Conservation (phyloP, 2,888 invertebrate species). For the Hemithea aestivaria region DNA sequence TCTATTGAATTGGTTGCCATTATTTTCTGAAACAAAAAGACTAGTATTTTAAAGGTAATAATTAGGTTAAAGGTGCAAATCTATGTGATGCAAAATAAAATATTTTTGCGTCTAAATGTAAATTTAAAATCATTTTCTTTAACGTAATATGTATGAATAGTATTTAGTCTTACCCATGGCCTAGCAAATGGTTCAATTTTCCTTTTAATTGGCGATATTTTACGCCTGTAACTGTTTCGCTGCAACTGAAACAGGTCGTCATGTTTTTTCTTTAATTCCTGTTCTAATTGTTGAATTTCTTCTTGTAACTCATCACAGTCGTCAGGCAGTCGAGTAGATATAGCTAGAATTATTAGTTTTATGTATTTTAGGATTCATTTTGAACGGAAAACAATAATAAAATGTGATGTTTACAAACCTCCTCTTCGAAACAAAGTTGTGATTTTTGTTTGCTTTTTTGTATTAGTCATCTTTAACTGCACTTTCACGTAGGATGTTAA, state of each 20-base stretch:
- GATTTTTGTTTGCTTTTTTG: constrained; percentile 54
- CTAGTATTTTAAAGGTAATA: too few relatives aligned
- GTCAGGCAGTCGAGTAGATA: constrained; percentile 37
- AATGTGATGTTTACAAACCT: constrained; percentile 31
- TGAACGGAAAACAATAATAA: background rate
- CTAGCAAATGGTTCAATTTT: constrained; percentile 43
- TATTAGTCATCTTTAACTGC: constrained; percentile 36
- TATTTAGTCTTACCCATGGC: constrained; percentile 54
- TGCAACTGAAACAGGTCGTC: constrained; percentile 56
- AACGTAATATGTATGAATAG: too few relatives aligned
- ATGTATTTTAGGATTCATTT: too few relatives aligned
- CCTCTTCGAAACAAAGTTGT: constrained; percentile 53
- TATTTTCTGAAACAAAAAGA: constrained; percentile 46
- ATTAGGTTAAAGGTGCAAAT: too few relatives aligned
- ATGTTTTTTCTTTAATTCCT: constrained; percentile 47
- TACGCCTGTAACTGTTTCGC: constrained; percentile 42
- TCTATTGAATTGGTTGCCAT: constrained; percentile 52
- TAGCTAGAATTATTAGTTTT: background rate
- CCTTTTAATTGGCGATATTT: constrained; percentile 33
- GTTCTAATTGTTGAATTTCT: constrained; percentile 48
- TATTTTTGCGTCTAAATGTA: too few relatives aligned
- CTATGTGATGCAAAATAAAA: background rate
- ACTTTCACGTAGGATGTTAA: too few relatives aligned
- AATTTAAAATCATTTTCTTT: too few relatives aligned
- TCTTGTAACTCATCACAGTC: constrained; percentile 50